Conservation (phyloP, 1,140 invertebrate genomes). For the Lethocerus indicus region DNA sequence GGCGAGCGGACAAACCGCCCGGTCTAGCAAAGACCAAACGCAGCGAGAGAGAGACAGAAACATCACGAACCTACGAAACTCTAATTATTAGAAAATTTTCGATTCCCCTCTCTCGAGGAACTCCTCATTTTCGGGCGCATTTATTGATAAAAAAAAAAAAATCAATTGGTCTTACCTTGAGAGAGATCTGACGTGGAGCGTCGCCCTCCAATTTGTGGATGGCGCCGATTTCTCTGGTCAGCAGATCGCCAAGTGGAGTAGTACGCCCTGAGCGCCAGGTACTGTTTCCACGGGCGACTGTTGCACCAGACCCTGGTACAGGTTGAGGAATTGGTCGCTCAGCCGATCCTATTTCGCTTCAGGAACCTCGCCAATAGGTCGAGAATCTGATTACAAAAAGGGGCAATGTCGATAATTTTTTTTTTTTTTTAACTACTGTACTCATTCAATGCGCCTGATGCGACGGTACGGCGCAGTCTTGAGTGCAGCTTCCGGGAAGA, state of each 20-base stretch:
- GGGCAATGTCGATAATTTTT: too few species aligned
- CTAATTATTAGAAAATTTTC: too few species aligned
- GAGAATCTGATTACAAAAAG: conserved; percentile 39
- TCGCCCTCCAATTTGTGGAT: conserved; percentile 74
- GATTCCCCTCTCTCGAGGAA: too few species aligned
- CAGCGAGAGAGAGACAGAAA: too few species aligned
- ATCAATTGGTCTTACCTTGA: conserved; percentile 39
- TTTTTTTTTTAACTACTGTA: too few species aligned
- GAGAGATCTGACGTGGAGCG: conserved; percentile 80
- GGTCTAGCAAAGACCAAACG: too few species aligned
- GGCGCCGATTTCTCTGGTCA: conserved; percentile 75
- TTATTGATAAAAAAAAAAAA: conserved; percentile 8
- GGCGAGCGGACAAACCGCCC: too few species aligned
- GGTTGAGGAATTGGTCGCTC: conserved; percentile 80
- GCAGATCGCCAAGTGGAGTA: conserved; percentile 69
- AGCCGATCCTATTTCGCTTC: conserved; percentile 59
- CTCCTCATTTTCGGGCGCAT: too few species aligned
- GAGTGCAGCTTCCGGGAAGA: too few species aligned
- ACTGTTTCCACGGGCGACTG: conserved; percentile 84
- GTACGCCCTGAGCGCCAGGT: conserved; percentile 69
- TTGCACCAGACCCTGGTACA: conserved; percentile 71
- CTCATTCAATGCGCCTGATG: too few species aligned
- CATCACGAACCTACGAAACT: too few species aligned
- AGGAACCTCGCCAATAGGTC: conserved; percentile 78
- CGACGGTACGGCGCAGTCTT: too few species aligned